Conservation (phyloP, 2,888 invertebrate genomes). For the Drosophila setosimentum region DNA sequence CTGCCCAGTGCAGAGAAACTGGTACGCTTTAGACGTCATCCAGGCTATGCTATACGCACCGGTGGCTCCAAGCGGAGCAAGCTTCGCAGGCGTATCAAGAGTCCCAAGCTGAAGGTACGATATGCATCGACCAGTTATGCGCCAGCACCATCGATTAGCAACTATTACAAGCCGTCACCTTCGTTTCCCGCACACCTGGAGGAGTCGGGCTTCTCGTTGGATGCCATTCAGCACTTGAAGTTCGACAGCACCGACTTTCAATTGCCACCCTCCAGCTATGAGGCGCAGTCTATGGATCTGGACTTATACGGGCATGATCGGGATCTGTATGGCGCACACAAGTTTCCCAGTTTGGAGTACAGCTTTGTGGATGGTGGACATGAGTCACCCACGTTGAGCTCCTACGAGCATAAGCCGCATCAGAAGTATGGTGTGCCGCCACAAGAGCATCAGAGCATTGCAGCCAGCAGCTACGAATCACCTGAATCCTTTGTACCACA, state of each 20-base stretch:
- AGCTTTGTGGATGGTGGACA: conserved; percentile 26
- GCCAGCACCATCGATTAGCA: conserved; percentile 48
- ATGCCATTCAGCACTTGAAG: conserved; percentile 78
- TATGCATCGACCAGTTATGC: conserved; percentile 74
- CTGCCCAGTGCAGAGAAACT: conserved; percentile 75
- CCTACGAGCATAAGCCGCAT: conserved; percentile 64
- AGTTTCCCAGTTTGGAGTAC: conserved; percentile 70
- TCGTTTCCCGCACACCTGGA: conserved; percentile 53
- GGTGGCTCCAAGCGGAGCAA: conserved; percentile 69
- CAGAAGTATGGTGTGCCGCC: conserved; percentile 70
- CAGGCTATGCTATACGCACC: conserved; percentile 64
- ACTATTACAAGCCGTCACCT: conserved; percentile 37
- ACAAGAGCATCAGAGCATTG: conserved; percentile 28
- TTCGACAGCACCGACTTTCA: conserved; percentile 76
- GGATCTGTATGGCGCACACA: conserved; percentile 66
- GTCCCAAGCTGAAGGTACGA: conserved; percentile 67
- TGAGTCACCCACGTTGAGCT: conserved; percentile 36
- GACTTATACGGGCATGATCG: conserved; percentile 76
- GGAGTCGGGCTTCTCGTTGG: conserved; percentile 66
- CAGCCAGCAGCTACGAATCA: conserved; percentile 32
- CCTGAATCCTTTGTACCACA: conserved; percentile 44
- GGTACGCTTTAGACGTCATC: conserved; percentile 80
- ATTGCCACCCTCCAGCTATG: conserved; percentile 79
- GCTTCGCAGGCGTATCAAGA: conserved; percentile 70
- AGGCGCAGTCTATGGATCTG: conserved; percentile 80